Base-by-base conservation (phyloP, 1,140 invertebrate species). In the Drosophila suzukii region DNA sequence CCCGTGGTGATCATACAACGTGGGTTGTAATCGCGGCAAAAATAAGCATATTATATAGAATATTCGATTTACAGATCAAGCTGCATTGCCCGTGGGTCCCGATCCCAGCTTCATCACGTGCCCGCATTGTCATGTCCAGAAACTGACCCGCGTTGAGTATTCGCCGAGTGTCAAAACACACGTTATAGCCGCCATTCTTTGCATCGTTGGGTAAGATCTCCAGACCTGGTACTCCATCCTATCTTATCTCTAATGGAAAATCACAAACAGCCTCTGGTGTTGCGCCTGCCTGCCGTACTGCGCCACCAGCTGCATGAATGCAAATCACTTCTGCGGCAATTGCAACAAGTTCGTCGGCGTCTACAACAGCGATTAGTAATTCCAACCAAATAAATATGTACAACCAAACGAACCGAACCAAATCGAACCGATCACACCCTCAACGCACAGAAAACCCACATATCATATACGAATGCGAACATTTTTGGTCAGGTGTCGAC, bases 241-340 rank as follows among this genome's bases (percentile, higher is more conserved):
- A 79, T 79, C 76, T 75, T 66, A 75, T 74, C 62, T 32, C 4
- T 36, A 34, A 0, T 43, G 60, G 47, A 44, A 57, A 44, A 62
- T 10, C 57, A 5, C 44, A 39, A 15, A 39, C 67, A 85, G 81
- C 0, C 68, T 91, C 27, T 95, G 94, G 93, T 93, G 93, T 6
- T 96, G 94, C 61, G 94, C 93, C 17, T 95, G 94, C 66, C 83
- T 95, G 17, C 95, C 95, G 6, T 96, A 96, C 75, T 95, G 95
- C 60, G 93, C 94, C 54, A 94, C 95, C 60, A 93, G 93, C 20
- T 96, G 95, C 79, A 93, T 94, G 83, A 93, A 93, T 43, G 93
- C 94, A 10, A 94, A 95, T 70, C 95, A 96, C 83, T 95, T 94
- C 68, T 96, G 96, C 78, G 95, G 95, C n/a, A 93, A 93, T 61